Percentiles rank a stretch among this genome's conserved stretches.
Conservation (phyloP, 2,888 invertebrate species). For the Smittia sp. region DNA sequence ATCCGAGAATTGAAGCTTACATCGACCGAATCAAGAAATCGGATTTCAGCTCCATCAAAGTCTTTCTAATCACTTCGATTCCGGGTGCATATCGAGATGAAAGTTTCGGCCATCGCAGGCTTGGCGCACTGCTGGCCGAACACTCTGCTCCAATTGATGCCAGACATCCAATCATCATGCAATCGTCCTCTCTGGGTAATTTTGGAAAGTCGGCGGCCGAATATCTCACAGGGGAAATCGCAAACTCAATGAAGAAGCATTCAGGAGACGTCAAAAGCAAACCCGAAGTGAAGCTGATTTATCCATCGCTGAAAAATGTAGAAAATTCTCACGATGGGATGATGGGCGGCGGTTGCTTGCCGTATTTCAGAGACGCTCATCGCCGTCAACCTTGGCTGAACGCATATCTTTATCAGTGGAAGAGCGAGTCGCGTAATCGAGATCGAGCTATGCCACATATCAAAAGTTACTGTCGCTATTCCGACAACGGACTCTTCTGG, state of each 20-base stretch:
- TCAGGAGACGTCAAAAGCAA: conserved; percentile 56
- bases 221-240: conserved; percentile 78
- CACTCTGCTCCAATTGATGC: conserved; percentile 60
- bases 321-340: conserved; percentile 78
- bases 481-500: conserved; percentile 66
- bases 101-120: conserved; percentile 63
- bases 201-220: conserved; percentile 66
- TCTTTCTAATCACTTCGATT: conserved; percentile 78
- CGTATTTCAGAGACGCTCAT: conserved; percentile 75
- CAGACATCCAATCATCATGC: conserved; percentile 73
- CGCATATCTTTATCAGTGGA: conserved; percentile 79
- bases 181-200: conserved; percentile 89
- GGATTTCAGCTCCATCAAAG: conserved; percentile 81
- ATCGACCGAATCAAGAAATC: conserved; percentile 68
- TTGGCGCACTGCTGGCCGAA: conserved; percentile 63
- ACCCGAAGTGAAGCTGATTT: conserved; percentile 64
- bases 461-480: conserved; percentile 80
- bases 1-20: conserved; percentile 68
- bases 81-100: conserved; percentile 75
- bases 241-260: conserved; percentile 61
- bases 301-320: conserved; percentile 81
- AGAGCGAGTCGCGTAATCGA: conserved; percentile 64
- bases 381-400: conserved; percentile 82
- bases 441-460: conserved; percentile 91
- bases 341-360: conserved; percentile 83